A percentile compares a stretch with the other conserved stretches of the same genome.
These are phyloP conservation scores for Luperina nickerlii DNA, from an alignment of 2,888 invertebrate species.

Conservation along the genomic window DNA sequence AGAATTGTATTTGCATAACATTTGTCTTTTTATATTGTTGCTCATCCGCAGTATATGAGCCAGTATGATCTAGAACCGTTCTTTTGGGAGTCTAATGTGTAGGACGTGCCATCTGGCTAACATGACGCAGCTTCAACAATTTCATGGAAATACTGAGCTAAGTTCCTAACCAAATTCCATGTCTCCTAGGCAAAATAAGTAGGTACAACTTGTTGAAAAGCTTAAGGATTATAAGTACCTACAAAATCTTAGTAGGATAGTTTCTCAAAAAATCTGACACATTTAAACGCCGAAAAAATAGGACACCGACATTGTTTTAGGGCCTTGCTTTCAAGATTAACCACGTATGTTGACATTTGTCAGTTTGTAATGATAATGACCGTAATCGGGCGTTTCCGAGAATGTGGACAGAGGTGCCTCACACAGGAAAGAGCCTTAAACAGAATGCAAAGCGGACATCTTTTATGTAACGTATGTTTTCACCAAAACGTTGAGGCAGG, in stretches of 20 bases:
- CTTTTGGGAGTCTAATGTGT: conserved; percentile 16
- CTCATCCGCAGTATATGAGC: conserved; percentile 8
- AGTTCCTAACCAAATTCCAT: neutral
- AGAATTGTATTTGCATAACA: conserved; percentile 54
- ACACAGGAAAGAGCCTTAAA: conserved; percentile 61
- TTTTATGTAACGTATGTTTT: conserved; percentile 39
- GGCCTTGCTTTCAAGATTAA: conserved; percentile 62
- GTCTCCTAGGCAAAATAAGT: neutral
- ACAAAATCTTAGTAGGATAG: neutral
- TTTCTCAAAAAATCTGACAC: conserved; percentile 12
- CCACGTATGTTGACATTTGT: conserved; percentile 66
- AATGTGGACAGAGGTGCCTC: conserved; percentile 60
- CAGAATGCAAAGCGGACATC: conserved; percentile 34
- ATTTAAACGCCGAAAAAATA: conserved; percentile 27
- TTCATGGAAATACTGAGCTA: conserved; percentile 5
- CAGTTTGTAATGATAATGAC: conserved; percentile 65
- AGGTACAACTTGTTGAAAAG: neutral
- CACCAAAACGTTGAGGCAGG: conserved; percentile 39
- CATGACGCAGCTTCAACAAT: neutral
- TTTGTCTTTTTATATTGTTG: conserved; percentile 44
- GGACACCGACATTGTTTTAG: conserved; percentile 40
- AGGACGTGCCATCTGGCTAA: conserved; percentile 31
- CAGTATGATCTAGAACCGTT: conserved; percentile 1
- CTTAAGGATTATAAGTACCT: no score
- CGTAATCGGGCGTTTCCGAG: conserved; percentile 67